Conservation (phyloP, 1,140 invertebrate species). For the Calliphora vicina region DNA sequence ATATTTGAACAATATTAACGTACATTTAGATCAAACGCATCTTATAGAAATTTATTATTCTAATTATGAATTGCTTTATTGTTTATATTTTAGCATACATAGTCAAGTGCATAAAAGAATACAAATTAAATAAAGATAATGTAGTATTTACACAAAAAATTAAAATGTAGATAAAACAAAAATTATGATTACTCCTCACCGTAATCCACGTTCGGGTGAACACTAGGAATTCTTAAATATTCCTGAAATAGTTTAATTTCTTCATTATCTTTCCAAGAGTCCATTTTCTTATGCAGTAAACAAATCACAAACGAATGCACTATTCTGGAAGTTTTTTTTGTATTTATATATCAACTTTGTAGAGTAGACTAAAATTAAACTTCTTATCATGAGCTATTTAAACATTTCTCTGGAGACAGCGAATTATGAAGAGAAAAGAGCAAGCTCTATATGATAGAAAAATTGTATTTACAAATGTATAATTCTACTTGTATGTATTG, state of each 20-base stretch:
- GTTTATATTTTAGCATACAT: too few relatives aligned
- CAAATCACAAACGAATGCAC: not conserved
- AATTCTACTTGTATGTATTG: too few relatives aligned
- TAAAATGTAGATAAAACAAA: not conserved
- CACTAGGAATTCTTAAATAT: conserved; percentile 82
- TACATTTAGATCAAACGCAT: too few relatives aligned
- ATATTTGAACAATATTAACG: too few relatives aligned
- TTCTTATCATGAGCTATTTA: not conserved
- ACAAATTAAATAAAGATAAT: too few relatives aligned
- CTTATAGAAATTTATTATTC: too few relatives aligned
- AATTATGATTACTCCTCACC: conserved; percentile 66
- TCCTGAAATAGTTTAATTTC: conserved; percentile 81
- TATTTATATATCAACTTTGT: not conserved
- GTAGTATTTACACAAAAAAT: not conserved
- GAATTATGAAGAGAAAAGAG: not conserved
- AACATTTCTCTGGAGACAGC: not conserved
- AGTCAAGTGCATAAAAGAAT: too few relatives aligned
- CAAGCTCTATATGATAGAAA: too few relatives aligned
- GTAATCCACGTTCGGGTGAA: conserved; percentile 85
- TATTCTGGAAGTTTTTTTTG: not conserved
- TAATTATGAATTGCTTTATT: too few relatives aligned
- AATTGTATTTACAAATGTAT: too few relatives aligned
- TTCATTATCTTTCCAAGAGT: conserved; percentile 66
- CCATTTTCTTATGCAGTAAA: not conserved
- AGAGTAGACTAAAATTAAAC: not conserved